Evolutionary conservation across 2,113 vertebrate genomes (phyloP).

Genomic region (Eudyptes chrysolophus): DNA sequence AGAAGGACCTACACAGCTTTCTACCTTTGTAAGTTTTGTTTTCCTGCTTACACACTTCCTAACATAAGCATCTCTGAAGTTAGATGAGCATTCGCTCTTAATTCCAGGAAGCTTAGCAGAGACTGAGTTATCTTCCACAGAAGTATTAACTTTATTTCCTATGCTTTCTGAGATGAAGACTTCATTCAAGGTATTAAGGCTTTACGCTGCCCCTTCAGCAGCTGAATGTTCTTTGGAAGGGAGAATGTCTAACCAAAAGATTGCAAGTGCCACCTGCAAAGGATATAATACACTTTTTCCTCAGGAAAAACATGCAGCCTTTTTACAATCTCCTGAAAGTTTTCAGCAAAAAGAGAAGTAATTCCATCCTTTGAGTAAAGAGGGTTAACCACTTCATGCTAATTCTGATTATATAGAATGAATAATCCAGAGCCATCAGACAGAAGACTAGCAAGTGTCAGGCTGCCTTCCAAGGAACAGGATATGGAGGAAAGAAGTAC

Average conservation of each 20-base stretch:
- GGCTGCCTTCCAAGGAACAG: background rate
- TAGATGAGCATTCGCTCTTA: background rate
- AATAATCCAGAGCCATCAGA: background rate
- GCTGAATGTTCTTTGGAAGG: background rate
- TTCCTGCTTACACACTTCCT: background rate
- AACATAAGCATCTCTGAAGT: background rate
- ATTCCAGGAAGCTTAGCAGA: background rate
- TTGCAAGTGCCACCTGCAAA: background rate
- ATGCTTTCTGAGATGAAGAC: background rate
- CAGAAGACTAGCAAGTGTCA: background rate
- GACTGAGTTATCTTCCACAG: background rate
- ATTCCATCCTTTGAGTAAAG: background rate
- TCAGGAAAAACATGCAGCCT: background rate
- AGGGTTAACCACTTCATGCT: background rate
- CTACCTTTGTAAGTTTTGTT: background rate
- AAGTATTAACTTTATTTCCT: background rate
- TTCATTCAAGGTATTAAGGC: background rate
- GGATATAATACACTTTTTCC: background rate
- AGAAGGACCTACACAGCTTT: background rate
- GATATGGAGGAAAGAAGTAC: background rate
- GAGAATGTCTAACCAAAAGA: background rate
- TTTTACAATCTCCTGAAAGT: background rate
- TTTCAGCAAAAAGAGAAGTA: background rate
- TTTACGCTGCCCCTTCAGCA: background rate
- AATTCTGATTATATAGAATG: background rate